phyloP scores from a whole-genome alignment of 2,797 vertebrate species.

The Alauda arvensis region DNA sequence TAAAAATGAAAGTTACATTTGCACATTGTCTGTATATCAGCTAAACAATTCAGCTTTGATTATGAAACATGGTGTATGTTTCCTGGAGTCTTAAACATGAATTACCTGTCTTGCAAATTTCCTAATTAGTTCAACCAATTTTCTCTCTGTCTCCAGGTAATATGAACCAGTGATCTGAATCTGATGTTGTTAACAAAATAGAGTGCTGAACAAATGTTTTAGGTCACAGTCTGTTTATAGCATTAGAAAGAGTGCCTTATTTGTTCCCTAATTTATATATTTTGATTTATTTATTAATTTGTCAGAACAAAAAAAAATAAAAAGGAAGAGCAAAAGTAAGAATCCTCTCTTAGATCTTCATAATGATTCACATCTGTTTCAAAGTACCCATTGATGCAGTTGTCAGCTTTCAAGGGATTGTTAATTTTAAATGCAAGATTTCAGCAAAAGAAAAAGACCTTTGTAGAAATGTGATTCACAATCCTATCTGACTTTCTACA shows the following conservation, averaged over 20 bases:
- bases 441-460: background rate
- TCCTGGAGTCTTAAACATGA: constrained; percentile 43
- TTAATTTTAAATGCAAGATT: background rate
- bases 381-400: background rate
- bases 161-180: constrained; percentile 65
- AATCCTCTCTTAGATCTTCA: background rate
- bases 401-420: background rate
- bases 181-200: constrained; percentile 57
- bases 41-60: constrained; percentile 2
- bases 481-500: background rate
- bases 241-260: background rate
- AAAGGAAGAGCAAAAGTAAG: background rate
- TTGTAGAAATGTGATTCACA: background rate
- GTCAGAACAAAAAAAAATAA: background rate
- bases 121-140: constrained; percentile 67
- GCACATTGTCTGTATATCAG: background rate
- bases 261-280: constrained; percentile 32
- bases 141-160: constrained; percentile 67
- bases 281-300: constrained; percentile 16
- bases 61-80: background rate
- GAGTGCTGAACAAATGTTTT: constrained; percentile 60
- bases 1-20: background rate
- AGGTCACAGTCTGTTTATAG: constrained; percentile 52
- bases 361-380: background rate
- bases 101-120: constrained; percentile 64